Evolutionary conservation across 2,113 vertebrate species (phyloP).

Genomic region (Paratilapia polleni): DNA sequence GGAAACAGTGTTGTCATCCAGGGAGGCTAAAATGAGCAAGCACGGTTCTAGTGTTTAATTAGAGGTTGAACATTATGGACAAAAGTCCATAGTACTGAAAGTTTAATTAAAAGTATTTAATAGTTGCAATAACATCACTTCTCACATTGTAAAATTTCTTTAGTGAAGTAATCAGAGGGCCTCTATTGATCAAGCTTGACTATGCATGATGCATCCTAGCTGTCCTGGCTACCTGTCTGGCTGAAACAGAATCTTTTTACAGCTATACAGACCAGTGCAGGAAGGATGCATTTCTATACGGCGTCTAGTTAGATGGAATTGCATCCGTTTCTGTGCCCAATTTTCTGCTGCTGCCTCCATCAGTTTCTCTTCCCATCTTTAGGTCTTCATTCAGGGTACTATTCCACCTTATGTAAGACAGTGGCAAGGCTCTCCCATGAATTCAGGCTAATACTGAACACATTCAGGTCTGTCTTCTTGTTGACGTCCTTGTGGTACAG

Average conservation of each 20-base stretch:
- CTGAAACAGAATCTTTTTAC: not conserved
- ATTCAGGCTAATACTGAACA: not conserved
- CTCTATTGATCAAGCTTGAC: not conserved
- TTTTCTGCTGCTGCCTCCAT: not conserved
- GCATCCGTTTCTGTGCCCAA: not conserved
- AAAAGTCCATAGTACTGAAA: not conserved
- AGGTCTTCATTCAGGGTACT: not conserved
- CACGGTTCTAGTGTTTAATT: conserved; percentile 30
- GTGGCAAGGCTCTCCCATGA: not conserved
- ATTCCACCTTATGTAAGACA: not conserved
- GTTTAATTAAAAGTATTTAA: conserved; percentile 5
- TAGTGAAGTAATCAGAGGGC: not conserved
- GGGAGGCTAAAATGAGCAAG: conserved; percentile 15
- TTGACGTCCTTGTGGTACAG: not conserved
- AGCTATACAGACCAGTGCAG: not conserved
- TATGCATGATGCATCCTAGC: not conserved
- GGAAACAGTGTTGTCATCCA: conserved; percentile 17
- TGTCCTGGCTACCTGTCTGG: not conserved
- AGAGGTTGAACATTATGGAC: conserved; percentile 18
- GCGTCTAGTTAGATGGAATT: not conserved
- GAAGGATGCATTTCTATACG: not conserved
- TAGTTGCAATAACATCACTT: not conserved
- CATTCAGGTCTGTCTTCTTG: not conserved
- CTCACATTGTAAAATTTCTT: not conserved
- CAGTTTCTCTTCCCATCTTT: not conserved